Percentiles rank a stretch among this genome's conserved stretches.
Conservation (phyloP, 1,140 invertebrate species). For the Hyles euphorbiae region DNA sequence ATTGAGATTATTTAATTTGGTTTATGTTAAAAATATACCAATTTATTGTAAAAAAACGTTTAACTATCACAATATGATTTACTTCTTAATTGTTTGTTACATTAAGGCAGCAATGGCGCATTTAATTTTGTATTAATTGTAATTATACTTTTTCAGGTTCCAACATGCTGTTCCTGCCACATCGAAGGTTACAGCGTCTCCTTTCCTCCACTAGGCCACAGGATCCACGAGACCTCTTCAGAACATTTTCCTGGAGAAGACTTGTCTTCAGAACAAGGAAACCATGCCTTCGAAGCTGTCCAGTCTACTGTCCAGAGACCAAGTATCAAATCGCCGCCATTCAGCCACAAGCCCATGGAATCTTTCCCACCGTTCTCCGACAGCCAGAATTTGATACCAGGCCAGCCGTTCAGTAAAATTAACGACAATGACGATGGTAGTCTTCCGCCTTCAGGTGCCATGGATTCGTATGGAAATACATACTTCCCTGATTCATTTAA, state of each 20-base stretch:
- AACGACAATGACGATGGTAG: conserved; percentile 42
- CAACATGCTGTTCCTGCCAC: conserved; percentile 90
- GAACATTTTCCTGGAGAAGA: conserved; percentile 72
- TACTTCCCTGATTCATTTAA: conserved; percentile 63
- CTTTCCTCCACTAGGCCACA: conserved; percentile 75
- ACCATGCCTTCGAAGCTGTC: conserved; percentile 62
- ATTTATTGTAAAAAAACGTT: no score
- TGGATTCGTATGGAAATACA: conserved; percentile 62
- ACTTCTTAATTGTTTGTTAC: no score
- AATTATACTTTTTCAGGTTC: conserved; percentile 75
- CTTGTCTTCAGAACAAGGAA: conserved; percentile 58
- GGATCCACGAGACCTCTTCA: conserved; percentile 61
- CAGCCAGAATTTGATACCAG: conserved; percentile 55
- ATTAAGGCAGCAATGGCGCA: no score
- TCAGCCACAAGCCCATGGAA: conserved; percentile 51
- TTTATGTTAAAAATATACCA: no score
- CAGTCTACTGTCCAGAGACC: conserved; percentile 59
- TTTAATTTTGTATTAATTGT: background rate
- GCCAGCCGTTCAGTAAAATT: conserved; percentile 43
- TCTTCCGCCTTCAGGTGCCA: conserved; percentile 34
- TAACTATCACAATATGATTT: no score
- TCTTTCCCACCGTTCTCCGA: conserved; percentile 48
- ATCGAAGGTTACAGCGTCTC: conserved; percentile 84
- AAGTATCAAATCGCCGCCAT: conserved; percentile 41
- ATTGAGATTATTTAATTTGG: no score